phyloP scores from a whole-genome alignment of 2,113 vertebrate species.

The Varanus komodoensis region DNA sequence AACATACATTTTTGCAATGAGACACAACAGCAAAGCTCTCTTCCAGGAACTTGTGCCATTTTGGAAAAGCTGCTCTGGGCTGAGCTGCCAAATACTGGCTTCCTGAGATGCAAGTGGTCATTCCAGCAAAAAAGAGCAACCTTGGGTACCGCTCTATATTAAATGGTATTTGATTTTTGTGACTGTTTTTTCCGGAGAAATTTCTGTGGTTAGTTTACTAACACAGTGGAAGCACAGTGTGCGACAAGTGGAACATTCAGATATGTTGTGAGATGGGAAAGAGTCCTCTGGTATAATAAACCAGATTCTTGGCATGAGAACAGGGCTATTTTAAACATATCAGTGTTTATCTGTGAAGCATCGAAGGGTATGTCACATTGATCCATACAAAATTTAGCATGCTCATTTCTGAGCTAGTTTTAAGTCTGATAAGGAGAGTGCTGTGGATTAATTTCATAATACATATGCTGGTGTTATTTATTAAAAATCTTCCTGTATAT shows the following conservation, averaged over 20 bases:
- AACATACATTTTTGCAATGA: too few species aligned
- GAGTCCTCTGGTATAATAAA: neutral
- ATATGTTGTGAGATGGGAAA: neutral
- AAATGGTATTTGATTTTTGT: too few species aligned
- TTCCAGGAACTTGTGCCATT: too few species aligned
- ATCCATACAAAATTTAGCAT: neutral
- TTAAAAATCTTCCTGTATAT: neutral
- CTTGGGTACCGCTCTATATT: too few species aligned
- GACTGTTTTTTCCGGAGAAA: too few species aligned
- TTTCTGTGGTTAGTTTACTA: too few species aligned
- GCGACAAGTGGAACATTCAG: neutral
- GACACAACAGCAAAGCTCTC: too few species aligned
- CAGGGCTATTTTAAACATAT: neutral
- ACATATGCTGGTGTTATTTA: neutral
- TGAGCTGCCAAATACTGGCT: too few species aligned
- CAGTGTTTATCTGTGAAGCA: neutral
- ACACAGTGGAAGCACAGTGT: neutral
- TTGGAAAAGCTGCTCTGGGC: too few species aligned
- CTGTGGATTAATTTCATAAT: neutral
- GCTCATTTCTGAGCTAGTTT: neutral
- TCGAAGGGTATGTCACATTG: neutral
- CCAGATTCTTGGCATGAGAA: neutral
- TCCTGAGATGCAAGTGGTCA: too few species aligned
- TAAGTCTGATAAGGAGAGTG: neutral
- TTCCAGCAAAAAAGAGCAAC: too few species aligned